Percentiles rank a stretch among this genome's conserved stretches.
phyloP scores from a whole-genome alignment of 2,888 invertebrate species.

The Tetramorium bicarinatum region DNA sequence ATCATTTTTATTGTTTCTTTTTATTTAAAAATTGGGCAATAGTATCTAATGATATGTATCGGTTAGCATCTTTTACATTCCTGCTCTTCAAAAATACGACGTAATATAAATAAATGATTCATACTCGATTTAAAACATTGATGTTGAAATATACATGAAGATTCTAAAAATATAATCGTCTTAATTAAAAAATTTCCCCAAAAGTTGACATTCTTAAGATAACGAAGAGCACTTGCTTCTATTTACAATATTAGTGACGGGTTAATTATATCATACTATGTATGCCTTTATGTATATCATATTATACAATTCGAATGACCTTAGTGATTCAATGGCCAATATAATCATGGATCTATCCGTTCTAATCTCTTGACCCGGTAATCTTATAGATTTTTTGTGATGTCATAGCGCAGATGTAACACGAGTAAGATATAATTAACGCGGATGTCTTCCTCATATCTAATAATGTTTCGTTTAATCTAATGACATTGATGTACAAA shows the following conservation, averaged over 20 bases:
- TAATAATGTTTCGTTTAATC: slow-evolving; percentile 1
- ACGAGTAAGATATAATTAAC: not conserved
- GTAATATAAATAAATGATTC: slow-evolving; percentile 21
- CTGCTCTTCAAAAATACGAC: not conserved
- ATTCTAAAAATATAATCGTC: not conserved
- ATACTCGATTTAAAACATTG: not conserved
- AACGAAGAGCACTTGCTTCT: not conserved
- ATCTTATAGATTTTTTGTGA: not conserved
- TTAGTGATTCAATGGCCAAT: not conserved
- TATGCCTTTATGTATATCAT: not conserved
- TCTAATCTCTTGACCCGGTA: not conserved
- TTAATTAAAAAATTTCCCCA: not conserved
- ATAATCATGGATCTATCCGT: not conserved
- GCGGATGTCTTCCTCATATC: slow-evolving; percentile 5
- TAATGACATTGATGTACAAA: slow-evolving; percentile 38
- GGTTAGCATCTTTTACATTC: not conserved
- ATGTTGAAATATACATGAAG: not conserved
- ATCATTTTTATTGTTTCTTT: not conserved
- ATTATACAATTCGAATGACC: slow-evolving; percentile 9
- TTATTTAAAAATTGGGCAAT: not conserved
- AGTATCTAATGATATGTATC: not conserved
- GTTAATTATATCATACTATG: slow-evolving; percentile 17
- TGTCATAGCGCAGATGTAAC: slow-evolving; percentile 25
- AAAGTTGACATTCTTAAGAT: not conserved
- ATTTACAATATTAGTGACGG: slow-evolving; percentile 20